A percentile compares a stretch with the other conserved stretches of the same genome.
phyloP scores from a whole-genome alignment of 2,888 invertebrate species.

The Norana najaformis region DNA sequence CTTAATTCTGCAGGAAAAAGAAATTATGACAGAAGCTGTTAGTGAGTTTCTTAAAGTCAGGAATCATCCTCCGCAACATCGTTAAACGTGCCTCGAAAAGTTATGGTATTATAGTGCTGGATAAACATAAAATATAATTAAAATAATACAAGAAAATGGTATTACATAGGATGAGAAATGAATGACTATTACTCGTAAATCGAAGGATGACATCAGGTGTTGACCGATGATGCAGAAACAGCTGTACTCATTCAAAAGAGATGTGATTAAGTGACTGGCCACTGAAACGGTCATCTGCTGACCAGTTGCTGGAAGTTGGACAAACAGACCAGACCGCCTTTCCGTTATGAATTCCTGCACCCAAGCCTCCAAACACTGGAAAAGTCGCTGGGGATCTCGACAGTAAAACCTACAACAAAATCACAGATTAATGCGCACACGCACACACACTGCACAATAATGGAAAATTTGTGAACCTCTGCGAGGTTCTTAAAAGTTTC shows the following conservation, averaged over 20 bases:
- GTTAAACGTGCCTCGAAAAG: no score
- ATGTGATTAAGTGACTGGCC: background rate
- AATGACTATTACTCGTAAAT: background rate
- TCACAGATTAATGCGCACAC: background rate
- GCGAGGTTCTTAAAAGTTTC: no score
- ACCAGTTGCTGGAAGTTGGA: background rate
- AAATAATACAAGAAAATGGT: background rate
- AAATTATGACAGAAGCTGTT: no score
- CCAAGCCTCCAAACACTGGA: slow-evolving; percentile 18
- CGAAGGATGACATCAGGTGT: slow-evolving; percentile 2
- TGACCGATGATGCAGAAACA: slow-evolving; percentile 10
- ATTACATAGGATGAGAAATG: background rate
- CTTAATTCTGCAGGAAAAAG: no score
- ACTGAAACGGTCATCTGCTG: slow-evolving; percentile 9
- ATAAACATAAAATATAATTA: no score
- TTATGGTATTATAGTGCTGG: no score
- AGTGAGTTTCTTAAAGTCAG: no score
- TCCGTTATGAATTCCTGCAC: background rate
- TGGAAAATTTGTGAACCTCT: no score
- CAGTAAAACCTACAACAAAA: background rate
- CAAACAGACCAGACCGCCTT: background rate
- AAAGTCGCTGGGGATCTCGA: slow-evolving; percentile 9
- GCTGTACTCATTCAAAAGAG: slow-evolving; percentile 14
- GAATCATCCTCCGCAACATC: no score
- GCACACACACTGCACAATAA: no score